Conservation (phyloP, 2,888 invertebrate genomes). For the Idaea straminata region DNA sequence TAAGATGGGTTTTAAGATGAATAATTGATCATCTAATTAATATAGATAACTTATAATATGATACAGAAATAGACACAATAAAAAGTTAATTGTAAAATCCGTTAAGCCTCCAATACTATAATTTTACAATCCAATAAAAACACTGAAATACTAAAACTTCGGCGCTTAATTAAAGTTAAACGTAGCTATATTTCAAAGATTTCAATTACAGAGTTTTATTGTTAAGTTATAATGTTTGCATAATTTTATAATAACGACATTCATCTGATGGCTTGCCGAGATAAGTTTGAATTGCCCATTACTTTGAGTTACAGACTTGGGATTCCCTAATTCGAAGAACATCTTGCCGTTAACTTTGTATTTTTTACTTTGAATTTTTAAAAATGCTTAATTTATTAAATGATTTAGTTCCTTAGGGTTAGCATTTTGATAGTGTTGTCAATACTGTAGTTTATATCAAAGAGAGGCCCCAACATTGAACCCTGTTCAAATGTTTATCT, state of each 20-base stretch:
- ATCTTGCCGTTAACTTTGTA: constrained; percentile 13
- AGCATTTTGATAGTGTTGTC: neutral
- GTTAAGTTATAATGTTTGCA: constrained; percentile 17
- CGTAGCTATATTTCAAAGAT: neutral
- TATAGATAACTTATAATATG: neutral
- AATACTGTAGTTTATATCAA: neutral
- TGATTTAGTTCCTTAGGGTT: too few species aligned
- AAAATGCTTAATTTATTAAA: neutral
- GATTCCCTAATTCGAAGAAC: constrained; percentile 16
- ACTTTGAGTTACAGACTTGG: constrained; percentile 34
- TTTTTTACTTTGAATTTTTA: constrained; percentile 3
- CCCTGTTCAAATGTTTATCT: neutral
- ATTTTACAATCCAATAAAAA: neutral
- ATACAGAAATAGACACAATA: neutral
- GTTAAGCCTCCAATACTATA: neutral
- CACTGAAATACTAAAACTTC: neutral
- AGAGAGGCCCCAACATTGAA: neutral
- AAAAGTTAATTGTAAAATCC: neutral
- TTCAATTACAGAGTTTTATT: neutral
- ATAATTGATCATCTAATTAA: neutral
- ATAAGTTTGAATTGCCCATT: constrained; percentile 63
- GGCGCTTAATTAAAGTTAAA: neutral
- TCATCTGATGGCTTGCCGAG: constrained; percentile 54
- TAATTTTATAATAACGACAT: constrained; percentile 48
- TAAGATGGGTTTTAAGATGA: neutral